A percentile compares a stretch with the other conserved stretches of the same genome.
Conservation (phyloP, 2,888 invertebrate species). For the Agrotis clavis region DNA sequence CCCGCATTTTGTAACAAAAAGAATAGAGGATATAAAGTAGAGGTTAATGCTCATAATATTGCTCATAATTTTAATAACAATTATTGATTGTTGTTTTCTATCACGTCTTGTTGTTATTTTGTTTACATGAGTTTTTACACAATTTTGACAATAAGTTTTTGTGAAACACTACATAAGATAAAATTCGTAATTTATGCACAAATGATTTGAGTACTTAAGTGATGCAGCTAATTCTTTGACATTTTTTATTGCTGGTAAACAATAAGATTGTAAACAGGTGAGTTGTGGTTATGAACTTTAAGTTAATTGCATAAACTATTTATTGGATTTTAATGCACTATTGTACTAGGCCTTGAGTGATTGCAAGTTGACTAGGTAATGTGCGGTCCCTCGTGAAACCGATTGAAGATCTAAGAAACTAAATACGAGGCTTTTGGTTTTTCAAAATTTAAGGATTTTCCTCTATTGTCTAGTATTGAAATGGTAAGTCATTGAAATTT, state of each 20-base stretch:
- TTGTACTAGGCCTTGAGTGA: slow-evolving; percentile 9
- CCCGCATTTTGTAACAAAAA: too few relatives aligned
- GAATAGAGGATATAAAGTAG: not conserved
- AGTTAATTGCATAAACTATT: not conserved
- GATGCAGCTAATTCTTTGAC: not conserved
- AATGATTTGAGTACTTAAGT: not conserved
- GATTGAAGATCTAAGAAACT: not conserved
- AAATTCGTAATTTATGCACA: not conserved
- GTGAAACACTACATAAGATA: not conserved
- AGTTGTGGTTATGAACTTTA: not conserved
- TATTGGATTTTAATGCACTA: not conserved
- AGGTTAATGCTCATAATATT: not conserved
- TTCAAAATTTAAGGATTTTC: too few relatives aligned
- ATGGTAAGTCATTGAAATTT: too few relatives aligned
- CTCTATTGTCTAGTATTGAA: too few relatives aligned
- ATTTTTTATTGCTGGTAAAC: not conserved
- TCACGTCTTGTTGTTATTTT: not conserved
- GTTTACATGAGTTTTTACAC: not conserved
- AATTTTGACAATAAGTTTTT: not conserved
- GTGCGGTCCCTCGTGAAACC: not conserved
- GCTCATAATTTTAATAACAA: not conserved
- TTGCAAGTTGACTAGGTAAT: not conserved
- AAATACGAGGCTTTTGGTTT: not conserved
- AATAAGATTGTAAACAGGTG: slow-evolving; percentile 11
- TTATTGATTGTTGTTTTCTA: not conserved